Evolutionary conservation across 2,113 vertebrate species (phyloP).

Genomic region (Cephalopterus ornatus): DNA sequence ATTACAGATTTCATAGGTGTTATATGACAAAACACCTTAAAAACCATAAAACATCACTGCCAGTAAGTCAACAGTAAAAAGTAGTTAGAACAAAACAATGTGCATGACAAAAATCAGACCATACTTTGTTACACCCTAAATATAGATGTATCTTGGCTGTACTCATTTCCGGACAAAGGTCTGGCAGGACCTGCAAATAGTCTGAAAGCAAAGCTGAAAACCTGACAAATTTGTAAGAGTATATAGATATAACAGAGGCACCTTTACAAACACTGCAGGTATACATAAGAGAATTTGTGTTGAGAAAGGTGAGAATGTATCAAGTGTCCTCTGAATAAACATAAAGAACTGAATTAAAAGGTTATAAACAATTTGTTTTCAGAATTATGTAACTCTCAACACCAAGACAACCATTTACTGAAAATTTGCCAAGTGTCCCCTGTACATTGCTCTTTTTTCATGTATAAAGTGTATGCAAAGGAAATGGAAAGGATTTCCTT

Average conservation of each 20-base stretch:
- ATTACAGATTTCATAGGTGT: background rate
- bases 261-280: background rate
- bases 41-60: background rate
- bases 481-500: constrained; percentile 59
- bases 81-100: background rate
- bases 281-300: background rate
- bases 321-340: background rate
- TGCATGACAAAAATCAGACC: background rate
- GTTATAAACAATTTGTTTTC: background rate
- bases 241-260: background rate
- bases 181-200: background rate
- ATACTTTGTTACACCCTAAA: background rate
- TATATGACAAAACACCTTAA: background rate
- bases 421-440: background rate
- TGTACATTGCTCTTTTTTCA: background rate
- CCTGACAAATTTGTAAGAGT: background rate
- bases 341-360: background rate
- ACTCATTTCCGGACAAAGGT: background rate
- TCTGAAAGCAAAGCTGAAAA: background rate
- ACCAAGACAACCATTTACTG: background rate
- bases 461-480: background rate
- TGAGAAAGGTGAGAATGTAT: background rate
- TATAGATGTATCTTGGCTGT: constrained; percentile 17
- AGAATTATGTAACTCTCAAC: background rate
- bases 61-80: background rate